phyloP scores from a whole-genome alignment of 2,113 vertebrate genomes.

The Cariama cristata region DNA sequence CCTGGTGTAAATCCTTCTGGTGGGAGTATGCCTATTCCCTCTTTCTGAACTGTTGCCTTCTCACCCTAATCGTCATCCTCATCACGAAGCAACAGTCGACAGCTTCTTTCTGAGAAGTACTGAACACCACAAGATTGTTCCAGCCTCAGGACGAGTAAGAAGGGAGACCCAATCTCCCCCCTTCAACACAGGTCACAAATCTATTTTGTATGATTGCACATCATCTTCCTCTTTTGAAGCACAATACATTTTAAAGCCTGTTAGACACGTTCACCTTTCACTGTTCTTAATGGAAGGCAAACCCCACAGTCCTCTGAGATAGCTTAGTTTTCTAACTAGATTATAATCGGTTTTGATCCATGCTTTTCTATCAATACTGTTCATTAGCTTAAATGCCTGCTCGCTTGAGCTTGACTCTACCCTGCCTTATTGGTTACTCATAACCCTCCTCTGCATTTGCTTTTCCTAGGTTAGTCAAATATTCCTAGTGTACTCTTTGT shows the following conservation, averaged over 20 bases:
- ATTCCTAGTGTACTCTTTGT: background rate
- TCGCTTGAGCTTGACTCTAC: background rate
- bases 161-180: background rate
- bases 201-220: background rate
- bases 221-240: background rate
- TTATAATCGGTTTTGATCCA: background rate
- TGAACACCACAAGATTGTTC: background rate
- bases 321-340: background rate
- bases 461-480: background rate
- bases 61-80: background rate
- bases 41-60: background rate
- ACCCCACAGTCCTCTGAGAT: background rate
- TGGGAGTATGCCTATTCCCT: background rate
- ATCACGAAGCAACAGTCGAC: rapidly evolving
- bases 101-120: background rate
- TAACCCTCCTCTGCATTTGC: background rate
- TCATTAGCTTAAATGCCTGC: background rate
- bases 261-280: background rate
- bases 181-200: background rate
- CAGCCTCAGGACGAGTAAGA: background rate
- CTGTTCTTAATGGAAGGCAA: rapidly evolving
- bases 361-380: background rate
- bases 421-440: background rate
- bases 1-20: background rate
- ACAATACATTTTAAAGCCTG: background rate